Evolutionary conservation across 2,888 invertebrate species (phyloP).

Genomic region (Abscondita cerata): DNA sequence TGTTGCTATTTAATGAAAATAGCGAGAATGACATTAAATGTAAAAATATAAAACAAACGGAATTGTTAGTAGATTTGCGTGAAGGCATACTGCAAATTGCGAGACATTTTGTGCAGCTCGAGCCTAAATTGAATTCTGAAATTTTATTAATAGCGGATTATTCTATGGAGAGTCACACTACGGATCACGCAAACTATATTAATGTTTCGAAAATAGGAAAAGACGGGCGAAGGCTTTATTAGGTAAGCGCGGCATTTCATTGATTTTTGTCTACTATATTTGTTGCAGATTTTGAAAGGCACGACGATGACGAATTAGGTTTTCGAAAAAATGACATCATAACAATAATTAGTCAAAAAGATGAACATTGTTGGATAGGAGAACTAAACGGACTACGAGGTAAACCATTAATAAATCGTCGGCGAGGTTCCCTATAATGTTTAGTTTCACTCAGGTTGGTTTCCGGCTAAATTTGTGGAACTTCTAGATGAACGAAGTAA

Average conservation of each 20-base stretch:
- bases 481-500: slow-evolving; percentile 94
- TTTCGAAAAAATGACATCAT: slow-evolving; percentile 99
- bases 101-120: slow-evolving; percentile 92
- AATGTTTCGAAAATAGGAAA: slow-evolving; percentile 88
- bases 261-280: no score
- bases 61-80: slow-evolving; percentile 95
- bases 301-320: slow-evolving; percentile 97
- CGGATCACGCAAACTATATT: slow-evolving; percentile 94
- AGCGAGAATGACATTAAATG: slow-evolving; percentile 85
- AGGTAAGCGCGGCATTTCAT: no score
- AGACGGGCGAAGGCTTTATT: slow-evolving; percentile 93
- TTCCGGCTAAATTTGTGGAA: slow-evolving; percentile 96
- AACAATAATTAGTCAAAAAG: slow-evolving; percentile 95
- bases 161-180: slow-evolving; percentile 92
- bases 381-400: slow-evolving; percentile 92
- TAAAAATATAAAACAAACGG: slow-evolving; percentile 98
- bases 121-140: slow-evolving; percentile 83
- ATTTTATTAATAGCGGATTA: slow-evolving; percentile 90
- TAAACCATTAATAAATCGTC: no score
- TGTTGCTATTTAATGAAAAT: slow-evolving; percentile 83
- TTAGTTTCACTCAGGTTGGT: slow-evolving; percentile 80
- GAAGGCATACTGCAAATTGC: slow-evolving; percentile 94
- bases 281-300: slow-evolving; percentile 87
- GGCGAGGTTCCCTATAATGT: no score
- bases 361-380: slow-evolving; percentile 99